Evolutionary conservation across 1,140 invertebrate genomes (phyloP), one percentile per base, ranked within the genome.

Genomic region (Calephelis virginiensis): DNA sequence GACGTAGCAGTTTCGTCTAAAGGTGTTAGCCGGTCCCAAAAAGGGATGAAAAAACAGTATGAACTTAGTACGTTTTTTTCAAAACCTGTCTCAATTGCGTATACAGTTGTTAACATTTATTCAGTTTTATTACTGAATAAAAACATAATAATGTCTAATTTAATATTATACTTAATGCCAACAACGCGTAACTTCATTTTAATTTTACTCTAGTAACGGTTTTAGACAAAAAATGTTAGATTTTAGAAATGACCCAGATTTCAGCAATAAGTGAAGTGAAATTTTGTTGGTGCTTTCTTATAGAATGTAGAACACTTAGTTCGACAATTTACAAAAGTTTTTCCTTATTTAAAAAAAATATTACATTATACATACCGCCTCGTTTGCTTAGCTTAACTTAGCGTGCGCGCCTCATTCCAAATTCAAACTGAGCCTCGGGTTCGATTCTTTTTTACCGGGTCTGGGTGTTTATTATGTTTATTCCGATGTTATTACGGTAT

Each of bases 291-390:
- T 53, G 17, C 49, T 53, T 53, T 53, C 17, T 28, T 53, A 53
- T 53, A 14, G 6, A 45, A 69, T 70, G 14, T 28, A 53, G n/a
- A 14, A 38, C 45, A 61, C 28, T 61, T 61, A 61, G 14, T 53
- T 50, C 40, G 40, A 43, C 40, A 43, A 43, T 6, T 43, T 43
- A 43, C 40, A 43, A 43, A 43, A 43, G 40, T 43, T 43, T 43
- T 43, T 43, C 8, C 6, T 43, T 43, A 5, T 43, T 43, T 43
- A 8, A 43, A 1, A 28, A 28, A 28, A 28, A 4, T 2, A 28
- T 28, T 28, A 28, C n/a, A n/a, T n/a, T n/a, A n/a, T n/a, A n/a
- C n/a, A 4, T 28, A 28, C 28, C 28, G 28, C 40, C 8, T 43
- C 7, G 8, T 43, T 43, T 0, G 40, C 8, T 6, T 5, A 43